Evolutionary conservation across 2,888 invertebrate species (phyloP), one percentile per base, ranked within the genome.

Genomic region (Petrolisthes manimaculis): DNA sequence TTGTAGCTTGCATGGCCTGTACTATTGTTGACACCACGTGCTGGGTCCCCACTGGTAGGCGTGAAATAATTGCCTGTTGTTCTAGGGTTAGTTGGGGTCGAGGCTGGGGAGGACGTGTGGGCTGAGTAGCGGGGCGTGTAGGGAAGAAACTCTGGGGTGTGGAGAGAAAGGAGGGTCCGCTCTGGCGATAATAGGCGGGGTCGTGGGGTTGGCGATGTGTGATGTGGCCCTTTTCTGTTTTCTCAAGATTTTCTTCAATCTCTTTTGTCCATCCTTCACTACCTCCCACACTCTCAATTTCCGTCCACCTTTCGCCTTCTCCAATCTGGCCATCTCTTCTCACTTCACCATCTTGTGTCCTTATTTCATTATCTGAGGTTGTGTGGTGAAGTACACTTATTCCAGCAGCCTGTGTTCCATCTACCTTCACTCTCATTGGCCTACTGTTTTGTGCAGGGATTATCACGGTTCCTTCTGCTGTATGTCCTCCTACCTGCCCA

Each of bases 1-100:
- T 5, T 6, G 84, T 56, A 8, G 80, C 86, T 56, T 86, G 86
- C 2, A 86, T 54, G 5, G 86, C 86, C 56, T 71, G 54, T 54
- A 86, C 86, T 54, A 86, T 81, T 21, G 85, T 78, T 37, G 86
- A 80, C 51, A 86, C 86, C 3, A 80, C 80, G 6, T 77, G 80
- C 56, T 74, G 69, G 53, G 80, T 86, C 0, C 81, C 86, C 14
- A 14, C 80, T 24, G 86, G 86, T 51, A 86, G 71, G n/a, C 80
- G 80, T 5, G 86, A 69, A 8, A 81, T 86, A 6, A 86, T 77
- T 8, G 12, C 75, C 53, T 86, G 51, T 55, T 86, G 86, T 21
- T 86, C 86, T 8, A 3, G 69, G 9, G 80, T 74, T 24, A 86
- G 56, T 24, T 80, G 71, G 4, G 79, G 55, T 9, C 4, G 12